Evolutionary conservation across 2,797 vertebrate genomes (phyloP).

Genomic region (Semotilus atromaculatus): DNA sequence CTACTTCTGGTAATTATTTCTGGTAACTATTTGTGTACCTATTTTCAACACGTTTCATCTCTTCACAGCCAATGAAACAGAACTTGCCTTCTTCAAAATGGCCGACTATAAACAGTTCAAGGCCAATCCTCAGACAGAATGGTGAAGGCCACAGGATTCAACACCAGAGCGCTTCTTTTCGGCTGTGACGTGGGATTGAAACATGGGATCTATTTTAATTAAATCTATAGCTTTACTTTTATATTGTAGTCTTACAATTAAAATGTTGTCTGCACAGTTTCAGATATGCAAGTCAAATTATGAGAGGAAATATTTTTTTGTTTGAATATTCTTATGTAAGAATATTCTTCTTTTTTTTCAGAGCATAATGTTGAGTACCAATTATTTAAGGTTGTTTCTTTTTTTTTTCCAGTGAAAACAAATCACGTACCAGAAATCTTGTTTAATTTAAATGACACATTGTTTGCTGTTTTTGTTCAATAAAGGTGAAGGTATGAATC

Average conservation of each 20-base stretch:
- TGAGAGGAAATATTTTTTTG: too few relatives aligned
- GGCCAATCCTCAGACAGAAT: constrained; percentile 79
- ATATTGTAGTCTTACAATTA: background rate
- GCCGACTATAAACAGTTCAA: constrained; percentile 88
- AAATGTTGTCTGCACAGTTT: background rate
- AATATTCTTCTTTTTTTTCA: background rate
- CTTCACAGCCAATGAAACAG: constrained; percentile 88
- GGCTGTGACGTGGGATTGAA: background rate
- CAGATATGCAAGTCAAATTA: background rate
- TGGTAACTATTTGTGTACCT: background rate
- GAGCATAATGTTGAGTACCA: background rate
- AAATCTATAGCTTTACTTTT: background rate
- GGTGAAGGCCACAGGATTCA: constrained; percentile 62
- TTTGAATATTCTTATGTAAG: background rate
- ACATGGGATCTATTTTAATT: constrained; percentile 30
- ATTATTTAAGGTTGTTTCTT: background rate
- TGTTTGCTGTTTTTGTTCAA: constrained; percentile 18
- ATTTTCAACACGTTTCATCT: constrained; percentile 40
- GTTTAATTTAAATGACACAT: background rate
- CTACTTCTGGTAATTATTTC: background rate
- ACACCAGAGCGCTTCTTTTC: background rate
- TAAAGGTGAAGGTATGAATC: background rate
- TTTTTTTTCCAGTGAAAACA: background rate
- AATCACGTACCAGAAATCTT: background rate
- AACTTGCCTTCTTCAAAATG: constrained; percentile 90